phyloP scores from a whole-genome alignment of 2,113 vertebrate species.

The Ivindomyrus marchei region DNA sequence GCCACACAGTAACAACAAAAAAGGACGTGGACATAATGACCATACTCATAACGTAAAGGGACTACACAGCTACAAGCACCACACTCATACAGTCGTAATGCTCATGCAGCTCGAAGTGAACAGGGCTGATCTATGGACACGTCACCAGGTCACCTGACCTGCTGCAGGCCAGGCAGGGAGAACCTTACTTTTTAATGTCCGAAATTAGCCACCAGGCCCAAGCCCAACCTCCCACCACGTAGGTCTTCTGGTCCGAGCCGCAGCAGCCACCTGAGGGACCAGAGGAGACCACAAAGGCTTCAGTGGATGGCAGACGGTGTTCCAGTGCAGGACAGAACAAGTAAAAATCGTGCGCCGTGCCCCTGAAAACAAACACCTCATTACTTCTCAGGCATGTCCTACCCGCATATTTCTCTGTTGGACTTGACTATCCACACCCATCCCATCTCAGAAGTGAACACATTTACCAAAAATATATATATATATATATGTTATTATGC shows the following conservation, averaged over 20 bases:
- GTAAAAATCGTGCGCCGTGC: background rate
- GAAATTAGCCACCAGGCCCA: conserved; percentile 96
- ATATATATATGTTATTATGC: background rate
- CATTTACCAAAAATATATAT: background rate
- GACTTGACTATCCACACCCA: background rate
- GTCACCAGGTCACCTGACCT: background rate
- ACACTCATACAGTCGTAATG: background rate
- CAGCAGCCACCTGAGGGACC: conserved; percentile 77
- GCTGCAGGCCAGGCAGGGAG: background rate
- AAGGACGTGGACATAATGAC: background rate
- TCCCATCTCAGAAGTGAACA: background rate
- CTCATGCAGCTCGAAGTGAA: background rate
- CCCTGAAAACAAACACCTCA: background rate
- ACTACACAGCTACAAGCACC: background rate
- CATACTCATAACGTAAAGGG: background rate
- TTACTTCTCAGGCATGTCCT: background rate
- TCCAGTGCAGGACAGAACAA: background rate
- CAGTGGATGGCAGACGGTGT: background rate
- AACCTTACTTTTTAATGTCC: conserved; percentile 81
- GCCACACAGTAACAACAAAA: background rate
- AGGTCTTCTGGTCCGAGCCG: conserved; percentile 76
- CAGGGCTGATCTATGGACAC: background rate
- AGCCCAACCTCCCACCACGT: conserved; percentile 85
- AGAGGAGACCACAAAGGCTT: conserved; percentile 15
- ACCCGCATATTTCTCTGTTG: background rate